Percentiles rank a stretch among this genome's conserved stretches.
Conservation (phyloP, 2,797 vertebrate species). For the Nothura maculosa region DNA sequence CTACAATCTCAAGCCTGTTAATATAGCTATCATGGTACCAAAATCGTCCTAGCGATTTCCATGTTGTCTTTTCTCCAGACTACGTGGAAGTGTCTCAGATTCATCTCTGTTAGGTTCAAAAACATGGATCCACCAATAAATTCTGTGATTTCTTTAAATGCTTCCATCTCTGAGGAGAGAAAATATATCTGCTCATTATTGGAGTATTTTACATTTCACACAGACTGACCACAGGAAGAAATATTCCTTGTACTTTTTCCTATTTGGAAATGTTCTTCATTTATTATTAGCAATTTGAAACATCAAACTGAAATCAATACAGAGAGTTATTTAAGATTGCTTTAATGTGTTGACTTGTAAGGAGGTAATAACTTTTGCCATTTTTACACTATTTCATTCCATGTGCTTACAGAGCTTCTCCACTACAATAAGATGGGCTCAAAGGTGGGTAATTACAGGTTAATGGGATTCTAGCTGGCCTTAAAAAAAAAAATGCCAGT, state of each 20-base stretch:
- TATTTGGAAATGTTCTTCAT: background rate
- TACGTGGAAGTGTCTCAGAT: background rate
- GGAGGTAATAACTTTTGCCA: background rate
- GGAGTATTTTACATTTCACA: background rate
- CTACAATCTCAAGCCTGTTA: background rate
- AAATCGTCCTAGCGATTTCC: background rate
- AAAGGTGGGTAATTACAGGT: background rate
- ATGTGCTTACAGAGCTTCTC: background rate
- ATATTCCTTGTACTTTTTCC: background rate
- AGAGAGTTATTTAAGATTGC: background rate
- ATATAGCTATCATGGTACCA: background rate
- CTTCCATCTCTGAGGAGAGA: background rate
- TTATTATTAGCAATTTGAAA: background rate
- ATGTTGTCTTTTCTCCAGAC: background rate
- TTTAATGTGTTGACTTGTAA: background rate
- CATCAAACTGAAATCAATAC: background rate
- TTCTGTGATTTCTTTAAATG: background rate
- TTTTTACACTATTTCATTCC: background rate
- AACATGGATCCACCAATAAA: background rate
- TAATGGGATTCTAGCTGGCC: background rate
- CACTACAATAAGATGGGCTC: background rate
- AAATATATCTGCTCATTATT: background rate
- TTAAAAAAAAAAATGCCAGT: background rate
- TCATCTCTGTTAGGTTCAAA: background rate
- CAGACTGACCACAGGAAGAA: background rate